Evolutionary conservation across 1,140 invertebrate genomes (phyloP), one percentile per base, ranked within the genome.

Genomic region (Drosophila azteca): DNA sequence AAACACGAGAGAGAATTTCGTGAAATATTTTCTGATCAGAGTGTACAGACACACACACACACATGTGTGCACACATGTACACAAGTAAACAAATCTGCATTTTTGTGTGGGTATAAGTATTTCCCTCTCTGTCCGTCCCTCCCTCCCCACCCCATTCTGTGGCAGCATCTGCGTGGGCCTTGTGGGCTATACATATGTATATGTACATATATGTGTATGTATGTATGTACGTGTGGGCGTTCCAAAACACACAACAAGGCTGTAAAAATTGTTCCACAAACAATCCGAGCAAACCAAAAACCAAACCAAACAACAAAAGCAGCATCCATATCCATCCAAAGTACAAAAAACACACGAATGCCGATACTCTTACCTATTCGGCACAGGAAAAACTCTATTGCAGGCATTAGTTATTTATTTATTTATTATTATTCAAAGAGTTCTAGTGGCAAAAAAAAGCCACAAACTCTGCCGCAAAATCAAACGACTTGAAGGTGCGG

Each of bases 91-190:
- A 26, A 26, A 26, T 26, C 24, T 26, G 24, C 24, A 26, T 26
- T 26, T 26, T 5, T 26, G 24, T 26, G 24, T 26, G 24, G 24
- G 24, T 26, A 26, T 26, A 26, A 17, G 41, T 24, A 41, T 11
- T 22, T 22, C 39, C 7, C 22, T 29, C n/a, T n/a, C 9, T 54
- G 29, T 52, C 9, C n/a, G n/a, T n/a, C n/a, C n/a, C n/a, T n/a
- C n/a, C n/a, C n/a, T 17, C n/a, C 26, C 9, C 26, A n/a, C 26
- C 11, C 26, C 22, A 53, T 49, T 63, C 60, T 61, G 67, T 62
- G 44, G 29, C 46, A 65, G 71, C 74, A 74, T 74, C 65, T 74
- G 71, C 71, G 71, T 74, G 51, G 71, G 71, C 58, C 64, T 74
- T 73, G 69, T 74, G 60, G 53, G 46, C 53, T 11, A 11, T 35